Conservation (phyloP, 2,113 vertebrate genomes). For the Dolichallabes microphthalmus region DNA sequence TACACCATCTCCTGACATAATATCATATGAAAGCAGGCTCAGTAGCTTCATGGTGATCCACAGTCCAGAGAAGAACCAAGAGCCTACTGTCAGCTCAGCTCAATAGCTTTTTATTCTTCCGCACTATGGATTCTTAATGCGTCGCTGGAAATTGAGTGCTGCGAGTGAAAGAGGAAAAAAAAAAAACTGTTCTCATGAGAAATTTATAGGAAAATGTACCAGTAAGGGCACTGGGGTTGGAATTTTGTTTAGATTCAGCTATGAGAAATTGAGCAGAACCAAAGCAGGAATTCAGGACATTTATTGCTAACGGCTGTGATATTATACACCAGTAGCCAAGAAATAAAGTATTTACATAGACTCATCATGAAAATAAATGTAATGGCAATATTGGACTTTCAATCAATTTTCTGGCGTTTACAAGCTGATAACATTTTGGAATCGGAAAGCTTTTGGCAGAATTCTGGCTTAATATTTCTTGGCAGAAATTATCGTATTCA, state of each 20-base stretch:
- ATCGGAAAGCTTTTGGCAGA: too few relatives aligned
- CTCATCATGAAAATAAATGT: too few relatives aligned
- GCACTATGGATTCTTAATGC: background rate
- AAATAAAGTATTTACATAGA: too few relatives aligned
- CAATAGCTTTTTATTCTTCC: background rate
- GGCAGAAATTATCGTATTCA: too few relatives aligned
- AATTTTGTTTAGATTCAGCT: background rate
- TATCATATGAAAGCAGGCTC: too few relatives aligned
- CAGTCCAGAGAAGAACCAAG: background rate
- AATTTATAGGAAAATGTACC: background rate
- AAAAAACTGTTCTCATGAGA: background rate
- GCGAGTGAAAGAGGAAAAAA: background rate
- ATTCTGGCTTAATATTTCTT: too few relatives aligned
- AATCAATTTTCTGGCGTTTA: too few relatives aligned
- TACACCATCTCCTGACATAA: background rate
- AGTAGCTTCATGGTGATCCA: background rate
- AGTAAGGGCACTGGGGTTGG: background rate
- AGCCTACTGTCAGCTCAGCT: background rate
- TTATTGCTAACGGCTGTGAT: background rate
- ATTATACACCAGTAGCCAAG: too few relatives aligned
- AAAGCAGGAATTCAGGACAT: background rate
- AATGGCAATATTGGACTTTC: too few relatives aligned
- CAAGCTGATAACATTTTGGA: too few relatives aligned
- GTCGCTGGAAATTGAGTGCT: background rate
- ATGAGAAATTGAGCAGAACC: background rate